These are phyloP conservation scores for Sylvia atricapilla DNA, from an alignment of 2,113 vertebrate species.

Conservation along the genomic window DNA sequence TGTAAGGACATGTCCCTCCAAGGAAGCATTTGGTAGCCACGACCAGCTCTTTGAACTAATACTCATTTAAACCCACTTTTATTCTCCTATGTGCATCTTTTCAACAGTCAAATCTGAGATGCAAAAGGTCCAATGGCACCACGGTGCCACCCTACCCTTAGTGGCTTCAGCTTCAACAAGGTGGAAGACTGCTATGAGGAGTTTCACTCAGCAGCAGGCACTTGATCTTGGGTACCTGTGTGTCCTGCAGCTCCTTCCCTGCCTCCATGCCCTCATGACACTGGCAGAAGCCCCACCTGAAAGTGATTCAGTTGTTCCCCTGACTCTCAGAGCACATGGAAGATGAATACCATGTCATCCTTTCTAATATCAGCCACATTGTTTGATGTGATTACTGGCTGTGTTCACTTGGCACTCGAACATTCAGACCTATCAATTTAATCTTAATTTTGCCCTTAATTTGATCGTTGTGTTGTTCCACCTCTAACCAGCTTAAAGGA, in stretches of 20 bases:
- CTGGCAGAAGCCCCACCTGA: background rate
- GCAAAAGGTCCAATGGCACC: background rate
- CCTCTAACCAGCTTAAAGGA: conserved; percentile 24
- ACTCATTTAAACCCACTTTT: background rate
- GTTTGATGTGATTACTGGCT: conserved; percentile 26
- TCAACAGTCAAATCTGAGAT: background rate
- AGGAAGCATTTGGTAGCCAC: background rate
- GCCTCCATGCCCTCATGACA: fast-evolving
- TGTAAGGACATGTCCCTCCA: background rate
- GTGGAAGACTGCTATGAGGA: background rate
- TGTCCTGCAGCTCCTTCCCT: background rate
- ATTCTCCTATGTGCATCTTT: background rate
- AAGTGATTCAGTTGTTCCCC: background rate
- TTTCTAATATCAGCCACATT: conserved; percentile 18
- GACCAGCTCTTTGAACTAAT: background rate
- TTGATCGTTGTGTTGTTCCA: conserved; percentile 27
- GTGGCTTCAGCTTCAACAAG: background rate
- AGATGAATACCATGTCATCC: conserved; percentile 18
- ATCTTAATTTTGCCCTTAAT: conserved; percentile 54
- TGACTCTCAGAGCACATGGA: background rate
- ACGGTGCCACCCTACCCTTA: background rate
- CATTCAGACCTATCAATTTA: conserved; percentile 42
- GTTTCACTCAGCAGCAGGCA: background rate
- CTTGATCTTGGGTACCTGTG: background rate
- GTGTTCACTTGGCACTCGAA: conserved; percentile 14